Base-by-base conservation (phyloP, 2,113 vertebrate genomes). In the Tauraco erythrolophus region DNA sequence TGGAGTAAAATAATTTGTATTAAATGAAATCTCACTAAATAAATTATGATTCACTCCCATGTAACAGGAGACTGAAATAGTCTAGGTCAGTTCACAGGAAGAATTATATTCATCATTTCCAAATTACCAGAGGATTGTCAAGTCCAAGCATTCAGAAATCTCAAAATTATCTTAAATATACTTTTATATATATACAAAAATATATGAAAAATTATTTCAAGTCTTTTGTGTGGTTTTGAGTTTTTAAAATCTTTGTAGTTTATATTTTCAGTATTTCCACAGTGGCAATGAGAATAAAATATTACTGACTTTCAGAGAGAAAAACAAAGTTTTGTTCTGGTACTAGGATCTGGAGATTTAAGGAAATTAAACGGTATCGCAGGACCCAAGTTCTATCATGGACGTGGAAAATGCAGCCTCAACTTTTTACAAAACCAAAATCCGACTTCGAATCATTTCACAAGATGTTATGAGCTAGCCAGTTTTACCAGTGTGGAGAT, bases 11-110 rank as follows among this genome's bases (percentile, higher is more conserved):
- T 60, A 68, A 82, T 69, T 79, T 48, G 11, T 68, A 65, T 60
- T 64, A 69, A 94, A 84, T 61, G 6, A 81, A 96, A 60, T 68
- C 57, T 23, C 53, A 48, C 53, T 79, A 70, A 88, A 76, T 92
- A 83, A 94, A 91, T 85, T 10, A 75, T 60, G n/a, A 70, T 57
- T 91, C 53, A 61, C 16, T 74, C 3, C 46, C 54, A 18, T 45
- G 65, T 89, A 68, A 35, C 28, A 53, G 70, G 80, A 83, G 81
- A 28, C 12, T 19, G 5, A 78, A 78, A 50, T 37, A 30, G 28
- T 28, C 30, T 65, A 28, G 0, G 1, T 80, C 54, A 50, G 9
- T 80, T 94, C 57, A 53, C 22, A 30, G 60, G 60, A 50, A 69
- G 83, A 89, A 70, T 24, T n/a, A 10, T 22, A 78, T 74, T 56